A percentile compares a stretch with the other conserved stretches of the same genome.
phyloP scores from a whole-genome alignment of 2,113 vertebrate genomes.

The Columba janthina region DNA sequence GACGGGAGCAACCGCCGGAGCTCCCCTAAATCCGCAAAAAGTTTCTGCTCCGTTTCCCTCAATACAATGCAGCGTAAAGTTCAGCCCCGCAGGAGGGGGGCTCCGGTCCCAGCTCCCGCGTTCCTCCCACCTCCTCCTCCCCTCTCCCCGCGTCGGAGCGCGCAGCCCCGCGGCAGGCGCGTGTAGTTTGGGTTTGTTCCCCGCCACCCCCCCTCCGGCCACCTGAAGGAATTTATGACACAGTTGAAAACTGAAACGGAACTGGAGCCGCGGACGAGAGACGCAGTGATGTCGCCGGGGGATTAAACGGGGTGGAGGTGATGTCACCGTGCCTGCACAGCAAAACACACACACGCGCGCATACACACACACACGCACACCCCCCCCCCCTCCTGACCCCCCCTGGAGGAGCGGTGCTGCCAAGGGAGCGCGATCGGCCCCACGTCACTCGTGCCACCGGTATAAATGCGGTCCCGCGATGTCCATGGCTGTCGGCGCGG shows the following conservation, averaged over 20 bases:
- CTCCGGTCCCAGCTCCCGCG: too few relatives aligned
- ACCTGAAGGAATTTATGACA: slow-evolving; percentile 2
- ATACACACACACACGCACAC: not conserved
- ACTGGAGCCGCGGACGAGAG: slow-evolving; percentile 2
- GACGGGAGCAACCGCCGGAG: not conserved
- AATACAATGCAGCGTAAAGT: not conserved
- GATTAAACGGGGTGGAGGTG: slow-evolving; percentile 61
- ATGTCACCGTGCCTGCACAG: slow-evolving; percentile 65
- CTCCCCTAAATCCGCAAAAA: not conserved
- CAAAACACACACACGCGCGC: slow-evolving; percentile 8
- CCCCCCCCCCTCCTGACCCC: not conserved
- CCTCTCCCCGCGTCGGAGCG: not conserved
- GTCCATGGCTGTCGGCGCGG: slow-evolving; percentile 45
- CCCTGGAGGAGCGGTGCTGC: slow-evolving; percentile 13
- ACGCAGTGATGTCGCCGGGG: slow-evolving; percentile 47
- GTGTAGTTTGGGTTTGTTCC: not conserved
- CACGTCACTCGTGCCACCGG: slow-evolving; percentile 70
- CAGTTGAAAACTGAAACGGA: slow-evolving; percentile 3
- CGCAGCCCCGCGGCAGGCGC: not conserved
- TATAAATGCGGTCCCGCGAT: slow-evolving; percentile 71
- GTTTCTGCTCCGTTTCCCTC: not conserved
- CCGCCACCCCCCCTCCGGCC: not conserved
- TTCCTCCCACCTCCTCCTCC: not conserved
- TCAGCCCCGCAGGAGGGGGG: not conserved
- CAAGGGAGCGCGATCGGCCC: slow-evolving; percentile 31